Base-by-base conservation (phyloP, 1,140 invertebrate genomes). In the Mesaphorura yosii region DNA sequence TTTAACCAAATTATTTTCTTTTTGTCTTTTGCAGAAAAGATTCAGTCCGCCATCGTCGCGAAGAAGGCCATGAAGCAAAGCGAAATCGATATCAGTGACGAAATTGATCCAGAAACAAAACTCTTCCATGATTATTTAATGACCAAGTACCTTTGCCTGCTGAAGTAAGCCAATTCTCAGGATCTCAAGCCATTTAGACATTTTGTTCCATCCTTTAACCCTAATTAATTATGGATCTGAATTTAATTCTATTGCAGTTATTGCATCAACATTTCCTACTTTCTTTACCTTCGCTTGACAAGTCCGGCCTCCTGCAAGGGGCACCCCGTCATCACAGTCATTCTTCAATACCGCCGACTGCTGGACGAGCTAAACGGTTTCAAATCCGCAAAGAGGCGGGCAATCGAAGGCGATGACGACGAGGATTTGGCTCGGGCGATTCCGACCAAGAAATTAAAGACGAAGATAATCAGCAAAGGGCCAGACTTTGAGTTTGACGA, bases 291-390 rank as follows among this genome's bases (percentile, higher is more conserved):
- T 1, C 92, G 89, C 73, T 73, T 78, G 38, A 64, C 67, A 15
- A 49, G 51, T 26, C 61, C 61, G 12, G 12, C 42, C 23, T 47
- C 22, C 31, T 48, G 48, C 14, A 82, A 82, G 66, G 78, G 77
- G 57, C 91, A 95, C 76, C 89, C 90, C 27, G 79, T 93, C 27
- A 79, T 88, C 19, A 86, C 87, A 68, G 73, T 83, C 55, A 70
- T 95, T 22, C 78, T 83, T 54, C 82, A 88, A 64, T 86, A 85
- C 62, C 77, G 83, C 56, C 75, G 86, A 67, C 72, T 89, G 49
- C 68, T 89, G 22, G 76, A 78, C 53, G 77, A 88, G 71, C 66
- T 90, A 45, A 77, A 81, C 59, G 73, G 78, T 27, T 69, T 79
- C 38, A 82, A 83, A 51, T 70, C 76, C 58, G 67, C 37, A 27